Evolutionary conservation across 2,113 vertebrate genomes (phyloP), one percentile per base, ranked within the genome.

Genomic region (Vombatus ursinus): DNA sequence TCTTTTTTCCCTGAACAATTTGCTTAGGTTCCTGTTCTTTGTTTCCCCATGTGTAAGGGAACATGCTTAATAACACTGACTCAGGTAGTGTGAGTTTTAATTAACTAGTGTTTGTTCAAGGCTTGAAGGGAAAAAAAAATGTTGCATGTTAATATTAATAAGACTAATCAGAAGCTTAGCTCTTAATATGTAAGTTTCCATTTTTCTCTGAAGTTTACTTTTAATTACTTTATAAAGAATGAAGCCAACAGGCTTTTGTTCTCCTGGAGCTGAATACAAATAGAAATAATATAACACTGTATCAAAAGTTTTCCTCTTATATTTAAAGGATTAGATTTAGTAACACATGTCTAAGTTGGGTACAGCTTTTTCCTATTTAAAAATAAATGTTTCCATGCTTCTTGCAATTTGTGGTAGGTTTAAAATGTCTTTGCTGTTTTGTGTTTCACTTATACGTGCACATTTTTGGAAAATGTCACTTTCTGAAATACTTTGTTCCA

Each of bases 351-450:
- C 97, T 95, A 95, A 97, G 97, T 96, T 94, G 50, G 52, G 92
- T 93, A 1, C 98, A 98, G 98, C 98, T 98, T 99, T 99, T 99
- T 99, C 97, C 97, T 96, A 98, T 98, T 99, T 98, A 98, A 96
- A 96, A 97, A 94, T 98, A 99, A 99, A 94, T 98, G 97, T 98
- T 99, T 98, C 98, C 98, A 98, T 98, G 98, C 98, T 98, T 97
- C 97, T 98, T 98, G 97, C 97, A 97, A 98, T 98, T 99, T 99
- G 98, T 97, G 98, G 98, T 97, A 95, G 97, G 97, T 97, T 98
- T 98, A 98, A 98, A 97, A 98, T 96, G 98, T 98, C 98, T 98
- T 97, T 97, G 96, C 98, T 98, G 97, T 98, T 98, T 98, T 98
- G 97, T 98, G 94, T 98, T 98, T 98, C 96, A 16, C 92, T 96